Conservation (phyloP, 2,113 vertebrate species). For the Athene noctua region DNA sequence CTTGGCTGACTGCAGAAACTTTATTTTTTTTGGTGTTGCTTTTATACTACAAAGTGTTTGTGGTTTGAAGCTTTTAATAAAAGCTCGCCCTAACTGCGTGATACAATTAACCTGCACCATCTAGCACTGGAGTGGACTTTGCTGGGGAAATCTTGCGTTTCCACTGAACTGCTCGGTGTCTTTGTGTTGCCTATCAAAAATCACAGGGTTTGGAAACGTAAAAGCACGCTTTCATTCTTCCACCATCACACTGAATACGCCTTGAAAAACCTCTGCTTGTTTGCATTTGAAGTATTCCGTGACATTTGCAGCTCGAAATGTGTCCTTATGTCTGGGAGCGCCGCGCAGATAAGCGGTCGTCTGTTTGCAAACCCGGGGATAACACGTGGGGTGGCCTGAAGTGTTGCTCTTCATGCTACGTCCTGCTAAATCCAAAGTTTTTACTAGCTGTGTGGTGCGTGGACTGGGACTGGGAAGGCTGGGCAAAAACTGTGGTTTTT, state of each 20-base stretch:
- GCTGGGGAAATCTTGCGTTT: neutral
- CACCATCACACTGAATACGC: accelerated
- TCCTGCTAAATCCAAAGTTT: neutral
- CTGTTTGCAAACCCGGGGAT: neutral
- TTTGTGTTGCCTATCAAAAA: neutral
- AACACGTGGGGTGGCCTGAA: neutral
- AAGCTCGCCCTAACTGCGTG: neutral
- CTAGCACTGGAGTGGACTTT: neutral
- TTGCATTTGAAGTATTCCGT: neutral
- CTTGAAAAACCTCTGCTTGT: neutral
- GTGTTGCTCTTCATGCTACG: neutral
- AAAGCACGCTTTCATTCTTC: neutral
- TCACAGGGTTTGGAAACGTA: neutral
- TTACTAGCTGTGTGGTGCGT: accelerated
- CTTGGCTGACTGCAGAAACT: neutral
- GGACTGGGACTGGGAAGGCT: neutral
- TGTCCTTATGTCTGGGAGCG: neutral
- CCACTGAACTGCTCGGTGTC: neutral
- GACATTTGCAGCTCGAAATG: neutral
- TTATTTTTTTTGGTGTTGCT: neutral
- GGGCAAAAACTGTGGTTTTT: neutral
- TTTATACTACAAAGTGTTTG: neutral
- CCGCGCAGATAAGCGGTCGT: neutral
- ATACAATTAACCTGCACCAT: neutral
- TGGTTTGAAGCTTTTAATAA: neutral